These are phyloP conservation scores for Natrix natrix DNA, from an alignment of 2,797 vertebrate genomes.

Conservation along the genomic window DNA sequence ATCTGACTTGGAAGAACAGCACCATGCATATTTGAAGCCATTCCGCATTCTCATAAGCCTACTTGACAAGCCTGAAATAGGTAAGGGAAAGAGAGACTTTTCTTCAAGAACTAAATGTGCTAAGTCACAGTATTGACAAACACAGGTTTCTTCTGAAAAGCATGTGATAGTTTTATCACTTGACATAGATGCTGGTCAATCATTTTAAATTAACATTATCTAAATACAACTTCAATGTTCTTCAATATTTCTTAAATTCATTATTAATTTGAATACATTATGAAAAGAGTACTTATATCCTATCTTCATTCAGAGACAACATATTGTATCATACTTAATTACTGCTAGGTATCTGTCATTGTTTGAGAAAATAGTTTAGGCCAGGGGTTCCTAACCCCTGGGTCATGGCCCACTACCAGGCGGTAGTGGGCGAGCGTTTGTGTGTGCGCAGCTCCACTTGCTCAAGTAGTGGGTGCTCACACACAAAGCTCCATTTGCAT, in stretches of 20 bases:
- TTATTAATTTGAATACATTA: background rate
- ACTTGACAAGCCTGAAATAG: constrained; percentile 95
- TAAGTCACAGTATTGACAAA: too few species aligned
- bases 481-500: background rate
- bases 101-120: background rate
- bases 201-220: background rate
- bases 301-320: background rate
- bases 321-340: background rate
- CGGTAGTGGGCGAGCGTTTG: accelerated
- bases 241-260: background rate
- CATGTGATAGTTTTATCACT: background rate
- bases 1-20: constrained; percentile 76
- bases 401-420: background rate
- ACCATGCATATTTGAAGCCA: constrained; percentile 83
- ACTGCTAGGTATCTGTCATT: background rate
- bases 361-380: background rate
- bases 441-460: background rate
- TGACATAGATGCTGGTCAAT: background rate
- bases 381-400: too few species aligned
- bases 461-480: background rate
- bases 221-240: background rate
- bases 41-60: constrained; percentile 94
- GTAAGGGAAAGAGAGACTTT: constrained; percentile 65
- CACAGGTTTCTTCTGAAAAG: background rate
- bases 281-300: background rate